phyloP scores from a whole-genome alignment of 2,113 vertebrate genomes.

The Odobenus rosmarus region DNA sequence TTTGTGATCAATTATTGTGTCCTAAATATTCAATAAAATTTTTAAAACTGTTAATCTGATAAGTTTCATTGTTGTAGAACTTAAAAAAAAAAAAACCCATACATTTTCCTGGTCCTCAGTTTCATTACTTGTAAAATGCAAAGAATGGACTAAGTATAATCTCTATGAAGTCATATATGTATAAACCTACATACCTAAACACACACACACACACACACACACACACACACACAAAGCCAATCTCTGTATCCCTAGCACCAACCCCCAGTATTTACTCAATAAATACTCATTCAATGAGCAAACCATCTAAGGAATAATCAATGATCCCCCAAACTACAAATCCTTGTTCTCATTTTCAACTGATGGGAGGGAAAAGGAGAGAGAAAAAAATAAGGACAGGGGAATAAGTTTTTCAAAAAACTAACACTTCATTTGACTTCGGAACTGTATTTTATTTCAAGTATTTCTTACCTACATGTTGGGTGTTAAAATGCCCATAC shows the following conservation, averaged over 20 bases:
- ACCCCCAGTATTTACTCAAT: neutral
- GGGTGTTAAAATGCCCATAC: neutral
- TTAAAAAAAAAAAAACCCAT: neutral
- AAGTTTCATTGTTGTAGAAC: neutral
- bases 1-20: neutral
- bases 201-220: neutral
- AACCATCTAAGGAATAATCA: neutral
- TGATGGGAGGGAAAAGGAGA: neutral
- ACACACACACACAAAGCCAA: neutral
- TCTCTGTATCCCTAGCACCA: neutral
- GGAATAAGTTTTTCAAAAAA: neutral
- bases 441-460: neutral
- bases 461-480: neutral
- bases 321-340: conserved; percentile 18
- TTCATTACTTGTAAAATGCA: conserved; percentile 11
- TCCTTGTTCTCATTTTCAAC: conserved; percentile 11
- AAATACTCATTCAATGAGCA: conserved; percentile 8
- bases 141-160: neutral
- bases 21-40: neutral
- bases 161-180: neutral
- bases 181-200: neutral
- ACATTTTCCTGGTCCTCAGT: neutral
- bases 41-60: neutral
- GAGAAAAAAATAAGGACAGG: neutral
- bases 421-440: neutral